phyloP scores from a whole-genome alignment of 2,797 vertebrate genomes.

The Falco berigora region DNA sequence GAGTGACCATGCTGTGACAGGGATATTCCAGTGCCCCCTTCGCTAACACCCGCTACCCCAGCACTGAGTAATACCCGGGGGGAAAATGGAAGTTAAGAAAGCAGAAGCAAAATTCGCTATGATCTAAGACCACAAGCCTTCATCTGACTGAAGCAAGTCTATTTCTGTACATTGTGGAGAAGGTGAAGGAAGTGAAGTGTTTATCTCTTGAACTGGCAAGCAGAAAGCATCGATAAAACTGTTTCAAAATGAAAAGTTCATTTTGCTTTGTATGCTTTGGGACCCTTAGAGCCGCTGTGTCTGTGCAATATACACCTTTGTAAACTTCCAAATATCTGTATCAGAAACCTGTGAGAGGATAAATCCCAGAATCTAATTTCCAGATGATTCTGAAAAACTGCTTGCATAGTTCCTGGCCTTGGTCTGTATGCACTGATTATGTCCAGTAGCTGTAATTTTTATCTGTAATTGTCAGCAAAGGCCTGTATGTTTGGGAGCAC shows the following conservation, averaged over 20 bases:
- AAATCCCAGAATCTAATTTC: background rate
- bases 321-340: background rate
- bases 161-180: slow-evolving; percentile 42
- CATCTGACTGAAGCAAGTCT: slow-evolving; percentile 26
- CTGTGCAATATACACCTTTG: background rate
- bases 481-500: background rate
- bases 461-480: background rate
- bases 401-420: background rate
- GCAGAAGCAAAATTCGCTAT: slow-evolving; percentile 55
- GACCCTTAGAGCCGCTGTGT: background rate
- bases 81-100: slow-evolving; percentile 68
- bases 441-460: background rate
- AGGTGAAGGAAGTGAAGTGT: slow-evolving; percentile 50
- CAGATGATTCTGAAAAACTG: background rate
- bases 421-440: background rate
- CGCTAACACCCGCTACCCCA: background rate
- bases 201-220: slow-evolving; percentile 15
- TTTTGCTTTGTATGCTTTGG: background rate
- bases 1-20: background rate
- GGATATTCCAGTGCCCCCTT: slow-evolving; percentile 62
- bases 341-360: background rate
- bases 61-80: slow-evolving; percentile 40
- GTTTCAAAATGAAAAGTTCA: background rate
- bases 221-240: background rate
- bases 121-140: slow-evolving; percentile 37